Conservation (phyloP, 2,888 invertebrate species). For the Catotricha subobsoleta region DNA sequence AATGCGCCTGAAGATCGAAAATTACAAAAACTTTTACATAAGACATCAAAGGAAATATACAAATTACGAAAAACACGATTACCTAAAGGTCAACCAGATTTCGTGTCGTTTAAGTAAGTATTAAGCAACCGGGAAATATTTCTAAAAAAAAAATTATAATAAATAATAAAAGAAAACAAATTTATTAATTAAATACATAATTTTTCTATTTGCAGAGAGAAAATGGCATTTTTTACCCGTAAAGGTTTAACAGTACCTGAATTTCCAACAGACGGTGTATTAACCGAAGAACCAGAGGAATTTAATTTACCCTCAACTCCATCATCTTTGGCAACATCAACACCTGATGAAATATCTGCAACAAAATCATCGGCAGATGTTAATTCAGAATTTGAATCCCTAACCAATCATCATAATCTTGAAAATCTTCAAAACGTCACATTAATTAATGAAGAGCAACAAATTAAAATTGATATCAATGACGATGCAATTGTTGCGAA, state of each 20-base stretch:
- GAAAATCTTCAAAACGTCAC: too few species aligned
- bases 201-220: constrained; percentile 51
- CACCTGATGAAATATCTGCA: constrained; percentile 1
- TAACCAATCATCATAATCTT: too few species aligned
- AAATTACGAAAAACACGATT: constrained; percentile 72
- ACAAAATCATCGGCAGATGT: neutral
- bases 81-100: constrained; percentile 74
- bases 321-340: neutral
- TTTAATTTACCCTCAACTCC: neutral
- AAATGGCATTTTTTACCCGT: constrained; percentile 90
- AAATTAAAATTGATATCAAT: neutral
- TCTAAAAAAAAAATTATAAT: neutral
- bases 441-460: neutral
- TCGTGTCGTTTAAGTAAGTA: constrained; percentile 81
- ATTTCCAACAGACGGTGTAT: constrained; percentile 44
- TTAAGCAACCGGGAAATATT: neutral
- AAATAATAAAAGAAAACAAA: neutral
- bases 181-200: constrained; percentile 3
- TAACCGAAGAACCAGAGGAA: constrained; percentile 14
- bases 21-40: constrained; percentile 63
- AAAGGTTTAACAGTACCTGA: constrained; percentile 59
- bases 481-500: too few species aligned
- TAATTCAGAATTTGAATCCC: neutral
- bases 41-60: constrained; percentile 82
- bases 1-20: constrained; percentile 39